Conservation (phyloP, 1,140 invertebrate species). For the Philaenus spumarius region DNA sequence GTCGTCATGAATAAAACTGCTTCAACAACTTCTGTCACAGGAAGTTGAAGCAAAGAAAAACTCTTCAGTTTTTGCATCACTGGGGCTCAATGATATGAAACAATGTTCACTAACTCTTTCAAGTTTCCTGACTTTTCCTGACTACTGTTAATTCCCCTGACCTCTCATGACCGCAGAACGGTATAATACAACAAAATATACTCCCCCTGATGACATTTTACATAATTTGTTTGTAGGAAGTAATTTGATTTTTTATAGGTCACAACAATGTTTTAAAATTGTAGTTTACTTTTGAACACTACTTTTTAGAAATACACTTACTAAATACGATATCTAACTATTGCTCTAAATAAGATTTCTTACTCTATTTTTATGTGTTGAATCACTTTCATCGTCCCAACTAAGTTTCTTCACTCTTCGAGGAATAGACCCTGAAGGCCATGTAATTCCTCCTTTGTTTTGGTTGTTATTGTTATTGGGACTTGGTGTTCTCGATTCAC, state of each 20-base stretch:
- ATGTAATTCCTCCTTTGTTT: slow-evolving; percentile 35
- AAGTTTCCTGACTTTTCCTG: too few species aligned
- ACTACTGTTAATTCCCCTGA: too few species aligned
- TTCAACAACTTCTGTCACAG: too few species aligned
- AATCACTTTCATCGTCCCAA: slow-evolving; percentile 58
- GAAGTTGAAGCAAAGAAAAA: too few species aligned
- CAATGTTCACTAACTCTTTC: too few species aligned
- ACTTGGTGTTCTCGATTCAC: slow-evolving; percentile 31
- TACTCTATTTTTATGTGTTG: slow-evolving; percentile 18
- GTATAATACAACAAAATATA: too few species aligned
- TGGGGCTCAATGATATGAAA: too few species aligned
- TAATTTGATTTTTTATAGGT: neutral
- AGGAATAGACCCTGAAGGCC: slow-evolving; percentile 51
- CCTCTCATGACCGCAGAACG: too few species aligned
- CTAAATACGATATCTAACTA: neutral
- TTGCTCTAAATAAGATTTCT: neutral
- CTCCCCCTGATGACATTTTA: too few species aligned
- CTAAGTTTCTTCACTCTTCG: slow-evolving; percentile 62
- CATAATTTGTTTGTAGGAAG: too few species aligned
- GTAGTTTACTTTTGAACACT: neutral
- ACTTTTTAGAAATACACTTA: neutral
- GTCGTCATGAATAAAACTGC: too few species aligned
- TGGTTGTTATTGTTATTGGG: slow-evolving; percentile 9
- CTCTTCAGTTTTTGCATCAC: too few species aligned
- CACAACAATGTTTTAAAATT: slow-evolving; percentile 4